phyloP scores from a whole-genome alignment of 2,113 vertebrate species.

The Salvelinus namaycush region DNA sequence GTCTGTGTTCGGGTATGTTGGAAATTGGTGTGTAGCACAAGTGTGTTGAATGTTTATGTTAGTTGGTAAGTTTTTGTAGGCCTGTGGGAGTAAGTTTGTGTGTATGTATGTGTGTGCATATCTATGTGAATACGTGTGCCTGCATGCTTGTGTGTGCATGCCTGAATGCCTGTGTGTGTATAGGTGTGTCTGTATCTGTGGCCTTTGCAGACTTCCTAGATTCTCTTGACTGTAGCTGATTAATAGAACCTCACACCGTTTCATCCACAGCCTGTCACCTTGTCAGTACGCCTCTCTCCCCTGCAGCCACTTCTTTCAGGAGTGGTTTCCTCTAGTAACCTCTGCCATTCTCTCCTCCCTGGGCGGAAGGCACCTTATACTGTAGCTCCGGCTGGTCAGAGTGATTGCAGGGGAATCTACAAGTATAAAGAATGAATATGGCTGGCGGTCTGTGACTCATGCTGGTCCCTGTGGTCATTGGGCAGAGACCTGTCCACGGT shows the following conservation, averaged over 20 bases:
- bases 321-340: constrained; percentile 26
- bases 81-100: neutral
- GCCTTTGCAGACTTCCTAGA: neutral
- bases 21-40: neutral
- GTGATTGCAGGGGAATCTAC: constrained; percentile 4
- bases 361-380: constrained; percentile 26
- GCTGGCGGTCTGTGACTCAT: no score
- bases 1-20: constrained; percentile 29
- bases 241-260: constrained; percentile 17
- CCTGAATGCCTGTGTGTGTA: constrained; percentile 10
- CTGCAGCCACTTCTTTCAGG: constrained; percentile 15
- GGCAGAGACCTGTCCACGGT: neutral
- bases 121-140: neutral
- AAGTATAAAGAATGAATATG: constrained; percentile 13
- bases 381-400: neutral
- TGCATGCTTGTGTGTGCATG: constrained; percentile 13
- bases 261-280: neutral
- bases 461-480: neutral
- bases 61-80: no score
- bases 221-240: neutral
- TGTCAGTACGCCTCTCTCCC: constrained; percentile 24
- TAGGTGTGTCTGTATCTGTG: constrained; percentile 4
- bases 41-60: no score
- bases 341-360: neutral
- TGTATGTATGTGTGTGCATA: neutral